These are phyloP conservation scores for Capitella teleta DNA, from an alignment of 1,140 invertebrate genomes.

Conservation along the genomic window DNA sequence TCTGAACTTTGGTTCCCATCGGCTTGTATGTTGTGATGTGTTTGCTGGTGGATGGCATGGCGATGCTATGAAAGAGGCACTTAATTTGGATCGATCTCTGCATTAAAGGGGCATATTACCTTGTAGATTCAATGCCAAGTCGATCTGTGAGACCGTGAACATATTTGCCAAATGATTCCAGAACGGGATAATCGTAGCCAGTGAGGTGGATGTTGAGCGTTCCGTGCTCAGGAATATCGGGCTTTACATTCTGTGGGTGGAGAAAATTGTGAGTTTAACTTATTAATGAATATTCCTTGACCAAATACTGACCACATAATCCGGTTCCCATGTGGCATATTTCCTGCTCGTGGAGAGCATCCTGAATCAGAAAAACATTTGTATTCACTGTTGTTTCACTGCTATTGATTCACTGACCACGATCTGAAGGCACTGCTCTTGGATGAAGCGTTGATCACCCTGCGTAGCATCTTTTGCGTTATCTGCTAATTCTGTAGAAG, in stretches of 20 bases:
- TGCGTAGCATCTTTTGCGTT: no score
- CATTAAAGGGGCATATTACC: no score
- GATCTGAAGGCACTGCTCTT: no score
- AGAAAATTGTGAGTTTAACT: background rate
- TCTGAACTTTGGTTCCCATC: conserved; percentile 51
- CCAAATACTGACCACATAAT: background rate
- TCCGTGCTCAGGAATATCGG: conserved; percentile 54
- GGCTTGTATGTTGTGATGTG: conserved; percentile 56
- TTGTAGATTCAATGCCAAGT: no score
- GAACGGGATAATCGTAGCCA: conserved; percentile 65
- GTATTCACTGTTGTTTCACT: no score
- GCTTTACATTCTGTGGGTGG: conserved; percentile 10
- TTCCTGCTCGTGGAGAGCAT: background rate
- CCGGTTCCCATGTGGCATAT: background rate
- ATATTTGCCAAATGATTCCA: conserved; percentile 68
- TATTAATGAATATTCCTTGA: background rate
- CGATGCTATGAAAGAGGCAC: no score
- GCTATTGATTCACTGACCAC: no score
- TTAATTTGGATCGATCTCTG: no score
- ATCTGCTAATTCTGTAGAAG: no score
- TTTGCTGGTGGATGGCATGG: conserved; percentile 7
- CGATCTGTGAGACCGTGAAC: conserved; percentile 59
- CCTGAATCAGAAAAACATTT: background rate
- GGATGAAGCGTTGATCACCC: no score
- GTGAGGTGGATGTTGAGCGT: conserved; percentile 64